Percentiles rank a stretch among this genome's conserved stretches.
phyloP scores from a whole-genome alignment of 2,888 invertebrate species.

The Anaspis maculata region DNA sequence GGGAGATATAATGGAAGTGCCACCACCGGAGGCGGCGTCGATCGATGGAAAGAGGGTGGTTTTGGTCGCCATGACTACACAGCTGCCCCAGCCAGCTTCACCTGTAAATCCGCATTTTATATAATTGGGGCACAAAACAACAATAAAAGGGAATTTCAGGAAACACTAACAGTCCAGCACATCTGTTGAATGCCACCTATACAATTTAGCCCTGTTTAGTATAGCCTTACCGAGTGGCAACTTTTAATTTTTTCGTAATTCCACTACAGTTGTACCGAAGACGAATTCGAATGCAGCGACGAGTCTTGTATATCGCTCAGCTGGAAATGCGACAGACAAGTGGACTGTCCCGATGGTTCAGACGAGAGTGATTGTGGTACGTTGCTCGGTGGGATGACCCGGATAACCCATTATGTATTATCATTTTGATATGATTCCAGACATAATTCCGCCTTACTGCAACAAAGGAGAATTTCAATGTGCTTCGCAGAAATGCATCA shows the following conservation, averaged over 20 bases:
- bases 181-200: too few species aligned
- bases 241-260: too few species aligned
- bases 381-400: constrained; percentile 22
- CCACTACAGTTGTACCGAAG: too few species aligned
- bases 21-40: constrained; percentile 11
- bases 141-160: too few species aligned
- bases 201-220: too few species aligned
- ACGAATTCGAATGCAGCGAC: constrained; percentile 65
- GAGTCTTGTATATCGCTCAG: constrained; percentile 65
- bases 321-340: constrained; percentile 68
- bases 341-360: constrained; percentile 67
- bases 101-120: too few species aligned
- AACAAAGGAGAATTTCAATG: constrained; percentile 70
- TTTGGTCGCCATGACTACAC: constrained; percentile 13
- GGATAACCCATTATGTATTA: not conserved
- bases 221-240: not conserved
- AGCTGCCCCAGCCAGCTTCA: constrained; percentile 13
- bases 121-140: too few species aligned
- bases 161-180: too few species aligned
- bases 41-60: constrained; percentile 15
- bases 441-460: constrained; percentile 52
- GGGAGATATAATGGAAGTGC: constrained; percentile 10
- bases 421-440: constrained; percentile 23
- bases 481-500: constrained; percentile 62
- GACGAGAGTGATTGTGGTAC: constrained; percentile 66